Evolutionary conservation across 2,888 invertebrate genomes (phyloP).

Genomic region (Gerris lacustris): DNA sequence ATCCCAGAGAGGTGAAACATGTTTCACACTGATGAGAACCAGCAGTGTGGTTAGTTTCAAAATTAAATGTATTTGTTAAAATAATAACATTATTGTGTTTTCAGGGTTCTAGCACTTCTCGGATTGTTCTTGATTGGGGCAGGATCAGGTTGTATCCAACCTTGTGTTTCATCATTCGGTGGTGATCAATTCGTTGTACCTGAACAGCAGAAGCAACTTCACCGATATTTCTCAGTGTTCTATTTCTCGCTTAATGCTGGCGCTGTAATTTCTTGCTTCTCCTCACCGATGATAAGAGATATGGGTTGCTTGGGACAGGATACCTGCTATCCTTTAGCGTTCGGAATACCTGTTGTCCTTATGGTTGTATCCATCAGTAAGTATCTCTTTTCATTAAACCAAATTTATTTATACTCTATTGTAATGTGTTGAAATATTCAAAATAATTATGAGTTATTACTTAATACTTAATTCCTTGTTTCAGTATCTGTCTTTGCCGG

Average conservation of each 20-base stretch:
- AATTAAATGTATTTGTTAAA: neutral
- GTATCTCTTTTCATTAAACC: conserved; percentile 28
- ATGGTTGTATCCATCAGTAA: conserved; percentile 49
- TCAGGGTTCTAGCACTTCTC: conserved; percentile 47
- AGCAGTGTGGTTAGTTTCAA: too few relatives aligned
- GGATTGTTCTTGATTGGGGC: conserved; percentile 58
- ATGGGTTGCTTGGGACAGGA: conserved; percentile 52
- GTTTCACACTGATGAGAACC: too few relatives aligned
- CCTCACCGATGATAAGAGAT: conserved; percentile 60
- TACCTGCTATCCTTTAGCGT: conserved; percentile 58
- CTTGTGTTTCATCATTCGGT: conserved; percentile 69
- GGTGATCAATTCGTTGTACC: conserved; percentile 63
- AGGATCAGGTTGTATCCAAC: conserved; percentile 72
- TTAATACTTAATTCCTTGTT: conserved; percentile 30
- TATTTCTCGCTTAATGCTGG: conserved; percentile 58
- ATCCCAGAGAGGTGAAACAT: too few relatives aligned
- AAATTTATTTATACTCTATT: too few relatives aligned
- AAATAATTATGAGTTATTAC: neutral
- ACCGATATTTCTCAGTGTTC: conserved; percentile 61
- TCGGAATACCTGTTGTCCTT: conserved; percentile 57
- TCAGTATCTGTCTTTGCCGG: conserved; percentile 72
- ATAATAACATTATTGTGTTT: neutral
- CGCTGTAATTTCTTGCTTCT: conserved; percentile 55
- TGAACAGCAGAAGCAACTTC: conserved; percentile 50
- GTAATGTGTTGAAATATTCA: neutral